These are phyloP conservation scores for Guaruba guarouba DNA, from an alignment of 2,113 vertebrate genomes.

Conservation along the genomic window DNA sequence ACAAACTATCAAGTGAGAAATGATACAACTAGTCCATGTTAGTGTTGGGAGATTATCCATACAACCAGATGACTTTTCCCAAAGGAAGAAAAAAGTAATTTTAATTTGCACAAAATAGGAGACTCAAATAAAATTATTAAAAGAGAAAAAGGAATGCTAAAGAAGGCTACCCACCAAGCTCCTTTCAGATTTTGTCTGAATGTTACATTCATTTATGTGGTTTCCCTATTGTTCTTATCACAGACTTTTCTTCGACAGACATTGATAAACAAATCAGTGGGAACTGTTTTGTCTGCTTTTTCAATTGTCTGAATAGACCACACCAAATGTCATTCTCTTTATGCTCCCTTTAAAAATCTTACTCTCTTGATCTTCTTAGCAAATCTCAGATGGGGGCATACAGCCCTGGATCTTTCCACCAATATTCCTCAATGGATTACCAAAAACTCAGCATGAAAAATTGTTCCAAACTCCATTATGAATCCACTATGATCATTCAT, in stretches of 20 bases:
- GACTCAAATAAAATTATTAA: not conserved
- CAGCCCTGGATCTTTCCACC: not conserved
- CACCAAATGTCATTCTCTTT: not conserved
- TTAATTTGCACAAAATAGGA: not conserved
- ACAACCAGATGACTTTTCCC: rapidly evolving
- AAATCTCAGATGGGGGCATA: not conserved
- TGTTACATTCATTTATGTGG: not conserved
- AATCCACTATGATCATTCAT: not conserved
- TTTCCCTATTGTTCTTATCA: not conserved
- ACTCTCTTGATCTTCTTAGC: not conserved
- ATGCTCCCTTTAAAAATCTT: not conserved
- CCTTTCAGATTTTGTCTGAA: not conserved
- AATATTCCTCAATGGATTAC: not conserved
- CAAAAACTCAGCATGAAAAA: not conserved
- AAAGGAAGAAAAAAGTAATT: not conserved
- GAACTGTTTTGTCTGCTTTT: not conserved
- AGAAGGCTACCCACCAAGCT: not conserved
- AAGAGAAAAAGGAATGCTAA: not conserved
- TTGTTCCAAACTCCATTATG: not conserved
- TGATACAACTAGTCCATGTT: not conserved
- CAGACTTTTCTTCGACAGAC: not conserved
- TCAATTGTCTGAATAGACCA: not conserved
- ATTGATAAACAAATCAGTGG: not conserved
- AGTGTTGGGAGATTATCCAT: not conserved
- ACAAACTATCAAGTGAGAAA: not conserved